phyloP scores from a whole-genome alignment of 2,797 vertebrate genomes.

The Telmatherina bonti region DNA sequence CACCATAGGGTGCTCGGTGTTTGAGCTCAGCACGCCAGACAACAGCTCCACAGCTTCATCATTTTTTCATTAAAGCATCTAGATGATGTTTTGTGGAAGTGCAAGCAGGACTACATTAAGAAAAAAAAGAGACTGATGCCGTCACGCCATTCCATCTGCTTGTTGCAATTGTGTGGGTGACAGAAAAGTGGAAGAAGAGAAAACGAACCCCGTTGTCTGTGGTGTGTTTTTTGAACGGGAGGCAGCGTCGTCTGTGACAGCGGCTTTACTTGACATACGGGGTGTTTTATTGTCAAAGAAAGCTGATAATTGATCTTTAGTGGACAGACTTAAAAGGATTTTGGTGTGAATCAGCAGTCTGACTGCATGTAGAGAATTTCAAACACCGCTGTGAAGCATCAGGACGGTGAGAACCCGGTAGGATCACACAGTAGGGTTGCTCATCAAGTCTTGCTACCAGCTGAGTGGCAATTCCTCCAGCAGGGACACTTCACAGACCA shows the following conservation, averaged over 20 bases:
- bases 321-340: slow-evolving; percentile 63
- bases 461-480: slow-evolving; percentile 59
- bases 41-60: slow-evolving; percentile 61
- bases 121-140: slow-evolving; percentile 22
- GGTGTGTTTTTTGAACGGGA: slow-evolving; percentile 33
- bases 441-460: slow-evolving; percentile 63
- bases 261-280: slow-evolving; percentile 67
- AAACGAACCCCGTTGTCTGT: slow-evolving; percentile 24
- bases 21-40: slow-evolving; percentile 52
- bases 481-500: slow-evolving; percentile 42
- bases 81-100: slow-evolving; percentile 24
- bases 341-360: slow-evolving; percentile 55
- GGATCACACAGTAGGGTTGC: slow-evolving; percentile 67
- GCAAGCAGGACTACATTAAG: not conserved
- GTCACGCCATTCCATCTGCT: slow-evolving; percentile 23
- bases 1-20: slow-evolving; percentile 63
- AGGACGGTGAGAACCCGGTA: slow-evolving; percentile 45
- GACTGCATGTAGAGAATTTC: slow-evolving; percentile 59
- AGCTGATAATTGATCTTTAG: slow-evolving; percentile 79
- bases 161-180: slow-evolving; percentile 48
- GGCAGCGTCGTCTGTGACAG: slow-evolving; percentile 35
- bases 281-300: slow-evolving; percentile 64
- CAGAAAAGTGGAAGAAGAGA: slow-evolving; percentile 42
- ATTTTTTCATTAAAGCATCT: slow-evolving; percentile 65
- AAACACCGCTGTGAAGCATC: slow-evolving; percentile 53